A percentile compares a stretch with the other conserved stretches of the same genome.
Conservation (phyloP, 2,113 vertebrate genomes). For the Corythornis cristatus region DNA sequence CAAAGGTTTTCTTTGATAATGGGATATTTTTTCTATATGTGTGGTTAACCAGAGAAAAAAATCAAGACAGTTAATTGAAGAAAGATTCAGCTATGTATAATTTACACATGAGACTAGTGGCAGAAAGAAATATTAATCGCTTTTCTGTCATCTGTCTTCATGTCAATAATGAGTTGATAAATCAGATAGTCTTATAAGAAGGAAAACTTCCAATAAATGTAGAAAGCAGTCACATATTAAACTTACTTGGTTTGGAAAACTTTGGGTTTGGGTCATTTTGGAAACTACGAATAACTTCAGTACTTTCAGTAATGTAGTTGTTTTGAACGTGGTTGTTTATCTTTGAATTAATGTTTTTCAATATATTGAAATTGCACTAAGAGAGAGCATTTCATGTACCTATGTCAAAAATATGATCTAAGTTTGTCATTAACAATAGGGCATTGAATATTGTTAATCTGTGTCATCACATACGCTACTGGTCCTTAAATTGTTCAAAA, state of each 20-base stretch:
- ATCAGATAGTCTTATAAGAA: background rate
- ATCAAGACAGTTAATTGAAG: background rate
- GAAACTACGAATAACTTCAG: background rate
- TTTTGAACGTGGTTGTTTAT: background rate
- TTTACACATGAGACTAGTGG: background rate
- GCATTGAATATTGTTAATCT: slow-evolving; percentile 23
- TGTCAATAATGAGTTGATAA: background rate
- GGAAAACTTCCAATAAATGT: background rate
- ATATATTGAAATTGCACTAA: background rate
- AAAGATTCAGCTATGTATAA: background rate
- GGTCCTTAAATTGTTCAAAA: slow-evolving; percentile 41
- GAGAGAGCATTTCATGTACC: background rate
- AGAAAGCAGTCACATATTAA: background rate
- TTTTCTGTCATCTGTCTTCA: background rate
- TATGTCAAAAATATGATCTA: background rate
- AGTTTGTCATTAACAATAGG: background rate
- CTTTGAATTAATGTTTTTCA: background rate
- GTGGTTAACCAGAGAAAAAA: background rate
- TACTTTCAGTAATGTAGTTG: background rate
- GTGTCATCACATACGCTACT: background rate
- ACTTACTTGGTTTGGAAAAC: background rate
- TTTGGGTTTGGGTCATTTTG: background rate
- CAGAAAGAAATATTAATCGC: background rate
- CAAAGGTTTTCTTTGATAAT: background rate
- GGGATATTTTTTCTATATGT: background rate